Evolutionary conservation across 2,888 invertebrate species (phyloP).

Genomic region (Timandra comae): DNA sequence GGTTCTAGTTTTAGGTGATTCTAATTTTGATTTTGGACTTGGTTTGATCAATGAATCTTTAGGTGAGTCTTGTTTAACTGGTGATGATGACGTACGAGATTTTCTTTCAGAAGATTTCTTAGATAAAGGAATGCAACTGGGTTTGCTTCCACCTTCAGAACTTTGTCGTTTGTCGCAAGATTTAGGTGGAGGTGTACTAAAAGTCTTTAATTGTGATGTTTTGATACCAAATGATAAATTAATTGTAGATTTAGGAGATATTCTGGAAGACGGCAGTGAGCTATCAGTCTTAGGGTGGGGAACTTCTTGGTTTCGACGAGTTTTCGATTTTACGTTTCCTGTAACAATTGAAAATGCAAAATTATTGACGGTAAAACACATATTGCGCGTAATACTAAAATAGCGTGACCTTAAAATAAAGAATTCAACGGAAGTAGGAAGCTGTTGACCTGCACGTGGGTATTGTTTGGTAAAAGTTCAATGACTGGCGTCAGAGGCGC

Average conservation of each 20-base stretch:
- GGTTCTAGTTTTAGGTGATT: slow-evolving; percentile 42
- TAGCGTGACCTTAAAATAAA: slow-evolving; percentile 1
- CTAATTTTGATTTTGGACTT: slow-evolving; percentile 49
- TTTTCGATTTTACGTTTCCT: slow-evolving; percentile 60
- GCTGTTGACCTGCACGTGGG: slow-evolving; percentile 48
- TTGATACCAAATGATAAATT: slow-evolving; percentile 58
- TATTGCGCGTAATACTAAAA: slow-evolving; percentile 13
- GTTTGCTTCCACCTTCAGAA: slow-evolving; percentile 50
- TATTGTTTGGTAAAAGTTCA: slow-evolving; percentile 62
- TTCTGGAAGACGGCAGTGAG: slow-evolving; percentile 68
- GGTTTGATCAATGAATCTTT: slow-evolving; percentile 39
- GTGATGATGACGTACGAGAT: slow-evolving; percentile 43
- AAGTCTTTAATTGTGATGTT: slow-evolving; percentile 46
- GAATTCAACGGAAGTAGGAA: slow-evolving; percentile 43
- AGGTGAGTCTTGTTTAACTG: slow-evolving; percentile 53
- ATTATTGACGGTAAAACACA: slow-evolving; percentile 11
- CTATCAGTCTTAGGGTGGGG: slow-evolving; percentile 64
- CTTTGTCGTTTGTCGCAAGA: slow-evolving; percentile 52
- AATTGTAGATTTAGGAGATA: slow-evolving; percentile 60
- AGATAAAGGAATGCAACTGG: slow-evolving; percentile 65
- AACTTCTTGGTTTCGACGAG: slow-evolving; percentile 57
- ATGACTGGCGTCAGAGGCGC: slow-evolving; percentile 46
- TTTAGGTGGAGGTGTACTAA: slow-evolving; percentile 39
- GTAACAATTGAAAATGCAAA: slow-evolving; percentile 45
- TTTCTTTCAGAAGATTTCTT: slow-evolving; percentile 54